These are phyloP conservation scores for Axea sp. DNA, from an alignment of 2,888 invertebrate genomes.

Conservation along the genomic window DNA sequence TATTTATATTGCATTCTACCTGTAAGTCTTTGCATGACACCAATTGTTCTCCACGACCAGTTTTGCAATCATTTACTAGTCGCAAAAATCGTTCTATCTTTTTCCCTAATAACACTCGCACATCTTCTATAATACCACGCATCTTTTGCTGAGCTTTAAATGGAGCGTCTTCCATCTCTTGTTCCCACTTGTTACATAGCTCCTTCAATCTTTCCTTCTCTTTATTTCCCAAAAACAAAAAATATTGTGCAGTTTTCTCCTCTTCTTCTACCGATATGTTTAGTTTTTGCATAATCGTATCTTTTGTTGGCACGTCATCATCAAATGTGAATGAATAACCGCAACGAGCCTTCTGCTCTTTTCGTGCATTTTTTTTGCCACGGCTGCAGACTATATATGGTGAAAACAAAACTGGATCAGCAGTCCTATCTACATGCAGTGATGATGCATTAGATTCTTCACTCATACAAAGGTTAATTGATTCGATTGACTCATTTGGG, in stretches of 20 bases:
- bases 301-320: conserved; percentile 71
- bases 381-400: conserved; percentile 83
- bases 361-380: conserved; percentile 82
- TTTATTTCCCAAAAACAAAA: conserved; percentile 79
- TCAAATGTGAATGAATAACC: conserved; percentile 54
- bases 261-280: conserved; percentile 74
- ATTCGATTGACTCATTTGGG: conserved; percentile 11
- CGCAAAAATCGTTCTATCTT: conserved; percentile 88
- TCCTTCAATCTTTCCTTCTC: conserved; percentile 81
- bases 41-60: conserved; percentile 71
- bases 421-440: not conserved
- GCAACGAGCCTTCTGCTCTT: conserved; percentile 77
- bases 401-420: conserved; percentile 68
- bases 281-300: conserved; percentile 70
- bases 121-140: conserved; percentile 88
- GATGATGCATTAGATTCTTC: not conserved
- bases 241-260: conserved; percentile 77
- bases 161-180: conserved; percentile 77
- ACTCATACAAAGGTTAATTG: conserved; percentile 1
- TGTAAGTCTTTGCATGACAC: conserved; percentile 85
- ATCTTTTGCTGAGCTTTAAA: conserved; percentile 83
- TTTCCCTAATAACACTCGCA: conserved; percentile 86
- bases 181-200: conserved; percentile 82
- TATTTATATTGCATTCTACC: conserved; percentile 73
- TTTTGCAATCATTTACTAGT: conserved; percentile 77